These are phyloP conservation scores for Lytechinus variegatus DNA, from an alignment of 35 echinoderm and acorn worm species.

Conservation along the genomic window DNA sequence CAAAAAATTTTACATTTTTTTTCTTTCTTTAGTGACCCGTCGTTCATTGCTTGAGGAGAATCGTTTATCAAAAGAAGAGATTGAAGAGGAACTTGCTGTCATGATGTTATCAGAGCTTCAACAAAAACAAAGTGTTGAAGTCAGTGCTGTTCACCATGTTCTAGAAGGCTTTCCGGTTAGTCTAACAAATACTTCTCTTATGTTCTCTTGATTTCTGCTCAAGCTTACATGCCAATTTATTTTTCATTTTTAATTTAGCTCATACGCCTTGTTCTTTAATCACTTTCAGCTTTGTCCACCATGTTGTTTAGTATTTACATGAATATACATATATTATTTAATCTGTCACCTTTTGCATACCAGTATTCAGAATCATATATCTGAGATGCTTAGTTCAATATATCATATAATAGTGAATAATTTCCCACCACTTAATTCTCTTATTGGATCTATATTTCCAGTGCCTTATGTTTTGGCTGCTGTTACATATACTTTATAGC, in stretches of 20 bases:
- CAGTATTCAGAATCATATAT: too few species aligned
- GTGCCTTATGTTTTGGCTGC: too few species aligned
- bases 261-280: too few species aligned
- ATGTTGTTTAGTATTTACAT: too few species aligned
- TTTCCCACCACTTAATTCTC: too few species aligned
- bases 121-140: slow-evolving; percentile 79
- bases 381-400: too few species aligned
- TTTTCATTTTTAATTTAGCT: background rate
- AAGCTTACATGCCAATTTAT: background rate
- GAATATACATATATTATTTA: too few species aligned
- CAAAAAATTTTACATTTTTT: background rate
- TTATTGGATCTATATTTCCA: too few species aligned
- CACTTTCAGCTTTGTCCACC: too few species aligned
- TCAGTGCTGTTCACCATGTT: slow-evolving; percentile 53
- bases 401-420: too few species aligned
- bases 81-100: slow-evolving; percentile 73
- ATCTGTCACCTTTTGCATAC: too few species aligned
- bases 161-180: slow-evolving; percentile 53
- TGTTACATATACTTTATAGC: too few species aligned
- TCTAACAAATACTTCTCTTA: background rate
- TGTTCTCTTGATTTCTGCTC: background rate
- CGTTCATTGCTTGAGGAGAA: slow-evolving; percentile 50
- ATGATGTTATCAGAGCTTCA: slow-evolving; percentile 81
- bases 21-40: slow-evolving; percentile 12
- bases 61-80: slow-evolving; percentile 51